phyloP scores from a whole-genome alignment of 2,113 vertebrate species.

The Psophia crepitans region DNA sequence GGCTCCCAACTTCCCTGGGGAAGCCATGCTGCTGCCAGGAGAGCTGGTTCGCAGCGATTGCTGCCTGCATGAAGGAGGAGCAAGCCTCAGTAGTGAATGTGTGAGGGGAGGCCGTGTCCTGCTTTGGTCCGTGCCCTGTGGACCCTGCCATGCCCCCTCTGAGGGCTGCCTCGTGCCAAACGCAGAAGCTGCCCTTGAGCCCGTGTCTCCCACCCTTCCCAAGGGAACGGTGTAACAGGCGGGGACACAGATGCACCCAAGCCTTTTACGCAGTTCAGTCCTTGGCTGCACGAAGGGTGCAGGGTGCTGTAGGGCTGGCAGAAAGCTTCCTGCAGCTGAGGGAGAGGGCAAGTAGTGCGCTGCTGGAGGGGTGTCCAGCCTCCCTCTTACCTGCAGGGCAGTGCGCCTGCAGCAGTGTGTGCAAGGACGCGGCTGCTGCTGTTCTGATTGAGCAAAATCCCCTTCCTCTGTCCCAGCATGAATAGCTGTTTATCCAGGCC shows the following conservation, averaged over 20 bases:
- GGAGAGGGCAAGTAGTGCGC: background rate
- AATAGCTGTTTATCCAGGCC: background rate
- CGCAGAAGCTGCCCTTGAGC: background rate
- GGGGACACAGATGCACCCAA: background rate
- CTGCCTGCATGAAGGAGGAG: accelerated
- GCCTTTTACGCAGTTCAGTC: background rate
- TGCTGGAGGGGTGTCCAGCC: background rate
- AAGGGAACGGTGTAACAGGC: background rate
- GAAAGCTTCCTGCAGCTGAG: background rate
- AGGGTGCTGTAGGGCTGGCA: background rate
- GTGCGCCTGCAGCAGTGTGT: background rate
- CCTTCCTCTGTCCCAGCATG: background rate
- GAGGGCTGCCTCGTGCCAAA: background rate
- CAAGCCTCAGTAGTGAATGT: accelerated
- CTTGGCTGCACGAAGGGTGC: background rate
- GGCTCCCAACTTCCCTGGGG: background rate
- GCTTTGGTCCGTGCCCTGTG: accelerated
- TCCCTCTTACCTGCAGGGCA: background rate
- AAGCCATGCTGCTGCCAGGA: background rate
- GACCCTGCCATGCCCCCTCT: background rate
- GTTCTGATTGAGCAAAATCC: background rate
- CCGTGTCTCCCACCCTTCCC: accelerated
- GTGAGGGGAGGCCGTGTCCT: background rate
- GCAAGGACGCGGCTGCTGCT: background rate
- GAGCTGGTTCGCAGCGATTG: background rate